phyloP scores from a whole-genome alignment of 53 echinoderm and acorn worm genomes.

The Glandiceps talaboti region DNA sequence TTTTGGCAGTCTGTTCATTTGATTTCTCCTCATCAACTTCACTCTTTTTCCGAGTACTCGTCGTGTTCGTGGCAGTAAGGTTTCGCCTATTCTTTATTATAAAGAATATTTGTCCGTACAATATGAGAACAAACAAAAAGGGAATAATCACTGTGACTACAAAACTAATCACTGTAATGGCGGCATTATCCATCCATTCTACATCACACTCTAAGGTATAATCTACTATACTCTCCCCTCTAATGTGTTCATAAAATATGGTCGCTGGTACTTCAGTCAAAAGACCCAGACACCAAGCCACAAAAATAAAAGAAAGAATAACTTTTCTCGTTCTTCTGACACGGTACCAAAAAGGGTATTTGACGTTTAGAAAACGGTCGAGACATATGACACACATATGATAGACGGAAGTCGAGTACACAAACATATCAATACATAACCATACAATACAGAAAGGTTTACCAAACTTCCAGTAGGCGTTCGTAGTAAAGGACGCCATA shows the following conservation, averaged over 20 bases:
- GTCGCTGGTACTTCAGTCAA: not conserved
- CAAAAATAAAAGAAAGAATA: not conserved
- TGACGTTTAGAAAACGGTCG: not conserved
- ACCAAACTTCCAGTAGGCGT: not conserved
- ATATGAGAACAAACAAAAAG: too few species aligned
- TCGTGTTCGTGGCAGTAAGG: not conserved
- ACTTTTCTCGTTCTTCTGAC: not conserved
- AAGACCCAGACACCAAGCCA: not conserved
- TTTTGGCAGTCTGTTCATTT: too few species aligned
- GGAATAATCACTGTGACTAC: not conserved
- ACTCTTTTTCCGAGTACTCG: too few species aligned
- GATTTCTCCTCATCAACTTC: too few species aligned
- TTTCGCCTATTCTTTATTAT: not conserved
- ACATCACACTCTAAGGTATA: not conserved
- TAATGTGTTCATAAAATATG: not conserved
- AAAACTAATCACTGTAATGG: not conserved
- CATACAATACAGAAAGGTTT: not conserved
- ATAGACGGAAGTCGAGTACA: not conserved
- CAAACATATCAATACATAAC: not conserved
- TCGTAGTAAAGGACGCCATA: not conserved
- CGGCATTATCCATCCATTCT: not conserved
- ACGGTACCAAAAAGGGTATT: not conserved
- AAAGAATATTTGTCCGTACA: not conserved
- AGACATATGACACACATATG: not conserved
- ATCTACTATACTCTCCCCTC: not conserved